Evolutionary conservation across 2,888 invertebrate species (phyloP).

Genomic region (Hylaea fasciaria): DNA sequence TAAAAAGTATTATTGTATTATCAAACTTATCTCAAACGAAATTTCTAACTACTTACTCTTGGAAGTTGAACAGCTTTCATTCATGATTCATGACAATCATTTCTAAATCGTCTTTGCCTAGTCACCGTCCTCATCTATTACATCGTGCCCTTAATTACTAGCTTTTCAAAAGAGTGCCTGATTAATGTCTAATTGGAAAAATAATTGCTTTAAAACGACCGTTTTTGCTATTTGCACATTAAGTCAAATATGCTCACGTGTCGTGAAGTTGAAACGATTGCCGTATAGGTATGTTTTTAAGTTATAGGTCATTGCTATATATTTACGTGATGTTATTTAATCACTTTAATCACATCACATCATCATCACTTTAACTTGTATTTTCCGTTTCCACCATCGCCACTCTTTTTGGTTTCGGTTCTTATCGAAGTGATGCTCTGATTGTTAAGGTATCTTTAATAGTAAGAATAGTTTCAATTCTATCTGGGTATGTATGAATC

Average conservation of each 20-base stretch:
- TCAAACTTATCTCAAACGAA: too few relatives aligned
- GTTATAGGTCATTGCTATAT: neutral
- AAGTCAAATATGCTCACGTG: constrained; percentile 10
- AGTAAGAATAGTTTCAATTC: too few relatives aligned
- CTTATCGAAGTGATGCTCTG: too few relatives aligned
- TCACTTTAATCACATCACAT: too few relatives aligned
- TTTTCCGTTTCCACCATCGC: too few relatives aligned
- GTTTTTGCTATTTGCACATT: constrained; percentile 24
- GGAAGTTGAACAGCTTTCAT: neutral
- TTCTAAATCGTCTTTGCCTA: constrained; percentile 15
- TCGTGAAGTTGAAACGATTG: constrained; percentile 6
- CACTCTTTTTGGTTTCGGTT: too few relatives aligned
- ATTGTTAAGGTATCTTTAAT: too few relatives aligned
- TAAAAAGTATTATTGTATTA: too few relatives aligned
- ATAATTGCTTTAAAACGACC: constrained; percentile 27
- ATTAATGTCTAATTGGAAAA: constrained; percentile 26
- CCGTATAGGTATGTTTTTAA: neutral
- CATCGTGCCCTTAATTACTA: constrained; percentile 29
- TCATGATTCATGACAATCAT: constrained; percentile 19
- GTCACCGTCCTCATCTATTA: constrained; percentile 9
- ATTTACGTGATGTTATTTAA: neutral
- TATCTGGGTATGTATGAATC: too few relatives aligned
- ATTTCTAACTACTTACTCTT: neutral
- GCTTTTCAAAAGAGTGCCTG: constrained; percentile 21
- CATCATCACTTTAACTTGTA: too few relatives aligned